Evolutionary conservation across 2,888 invertebrate species (phyloP).

Genomic region (Diarsia mendica): DNA sequence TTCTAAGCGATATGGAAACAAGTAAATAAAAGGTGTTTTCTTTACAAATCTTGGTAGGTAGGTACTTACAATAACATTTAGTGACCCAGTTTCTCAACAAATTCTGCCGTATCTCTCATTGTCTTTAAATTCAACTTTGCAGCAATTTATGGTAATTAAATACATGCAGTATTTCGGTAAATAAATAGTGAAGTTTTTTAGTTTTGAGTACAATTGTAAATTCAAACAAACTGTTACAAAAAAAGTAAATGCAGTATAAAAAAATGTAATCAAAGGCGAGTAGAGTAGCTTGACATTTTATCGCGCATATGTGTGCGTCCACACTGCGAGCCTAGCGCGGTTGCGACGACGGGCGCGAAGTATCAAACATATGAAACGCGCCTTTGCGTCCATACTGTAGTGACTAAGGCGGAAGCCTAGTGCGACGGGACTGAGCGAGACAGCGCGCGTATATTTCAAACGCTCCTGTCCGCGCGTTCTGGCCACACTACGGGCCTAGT

Average conservation of each 20-base stretch:
- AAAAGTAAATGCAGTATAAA: slow-evolving; percentile 3
- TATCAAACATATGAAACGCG: too few relatives aligned
- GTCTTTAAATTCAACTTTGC: neutral
- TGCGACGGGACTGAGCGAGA: too few relatives aligned
- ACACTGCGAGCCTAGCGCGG: too few relatives aligned
- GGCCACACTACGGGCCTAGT: too few relatives aligned
- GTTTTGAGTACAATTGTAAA: neutral
- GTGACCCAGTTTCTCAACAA: neutral
- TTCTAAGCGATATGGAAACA: neutral
- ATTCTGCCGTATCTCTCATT: neutral
- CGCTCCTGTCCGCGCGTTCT: too few relatives aligned
- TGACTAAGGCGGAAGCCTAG: too few relatives aligned
- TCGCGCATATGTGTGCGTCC: too few relatives aligned
- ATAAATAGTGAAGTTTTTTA: neutral
- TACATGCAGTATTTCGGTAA: neutral
- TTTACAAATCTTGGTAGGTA: neutral
- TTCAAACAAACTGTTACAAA: neutral
- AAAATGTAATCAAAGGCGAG: slow-evolving; percentile 34
- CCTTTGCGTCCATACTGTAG: too few relatives aligned
- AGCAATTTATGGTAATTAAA: neutral
- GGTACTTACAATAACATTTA: neutral
- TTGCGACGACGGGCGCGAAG: too few relatives aligned
- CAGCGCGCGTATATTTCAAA: too few relatives aligned
- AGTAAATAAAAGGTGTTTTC: slow-evolving; percentile 1
- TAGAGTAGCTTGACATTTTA: slow-evolving; percentile 53